Conservation (phyloP, 2,888 invertebrate species). For the Noctua pronuba region DNA sequence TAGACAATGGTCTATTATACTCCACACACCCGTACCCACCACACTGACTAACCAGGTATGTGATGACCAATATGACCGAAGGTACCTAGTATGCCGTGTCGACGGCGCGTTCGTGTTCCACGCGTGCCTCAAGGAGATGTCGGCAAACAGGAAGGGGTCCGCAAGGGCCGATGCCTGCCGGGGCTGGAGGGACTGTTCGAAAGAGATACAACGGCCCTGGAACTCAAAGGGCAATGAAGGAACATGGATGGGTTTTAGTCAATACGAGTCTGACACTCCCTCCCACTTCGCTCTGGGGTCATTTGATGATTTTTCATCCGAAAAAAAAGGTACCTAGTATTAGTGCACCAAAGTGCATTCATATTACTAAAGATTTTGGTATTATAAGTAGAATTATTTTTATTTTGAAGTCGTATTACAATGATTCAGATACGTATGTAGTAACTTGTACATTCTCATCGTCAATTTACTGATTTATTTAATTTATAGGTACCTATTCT, state of each 20-base stretch:
- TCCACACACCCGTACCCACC: neutral
- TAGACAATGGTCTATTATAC: neutral
- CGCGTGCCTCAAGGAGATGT: too few relatives aligned
- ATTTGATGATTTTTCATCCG: too few relatives aligned
- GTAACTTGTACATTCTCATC: neutral
- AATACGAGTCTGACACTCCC: too few relatives aligned
- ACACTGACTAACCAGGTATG: neutral
- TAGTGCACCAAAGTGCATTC: neutral
- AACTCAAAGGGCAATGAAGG: too few relatives aligned
- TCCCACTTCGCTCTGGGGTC: too few relatives aligned
- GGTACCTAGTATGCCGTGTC: neutral
- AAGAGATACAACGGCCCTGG: too few relatives aligned
- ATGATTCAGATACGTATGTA: neutral
- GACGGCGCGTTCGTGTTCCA: too few relatives aligned
- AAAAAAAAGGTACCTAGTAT: neutral
- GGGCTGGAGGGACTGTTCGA: too few relatives aligned
- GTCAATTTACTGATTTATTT: neutral
- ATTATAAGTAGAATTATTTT: neutral
- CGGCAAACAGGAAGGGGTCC: too few relatives aligned
- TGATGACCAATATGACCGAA: neutral
- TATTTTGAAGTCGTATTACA: neutral
- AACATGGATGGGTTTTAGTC: too few relatives aligned
- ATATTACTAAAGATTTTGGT: neutral
- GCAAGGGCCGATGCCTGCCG: too few relatives aligned
- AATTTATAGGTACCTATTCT: neutral